Evolutionary conservation across 2,113 vertebrate genomes (phyloP), one percentile per base, ranked within the genome.

Genomic region (Phalacrocorax aristotelis): DNA sequence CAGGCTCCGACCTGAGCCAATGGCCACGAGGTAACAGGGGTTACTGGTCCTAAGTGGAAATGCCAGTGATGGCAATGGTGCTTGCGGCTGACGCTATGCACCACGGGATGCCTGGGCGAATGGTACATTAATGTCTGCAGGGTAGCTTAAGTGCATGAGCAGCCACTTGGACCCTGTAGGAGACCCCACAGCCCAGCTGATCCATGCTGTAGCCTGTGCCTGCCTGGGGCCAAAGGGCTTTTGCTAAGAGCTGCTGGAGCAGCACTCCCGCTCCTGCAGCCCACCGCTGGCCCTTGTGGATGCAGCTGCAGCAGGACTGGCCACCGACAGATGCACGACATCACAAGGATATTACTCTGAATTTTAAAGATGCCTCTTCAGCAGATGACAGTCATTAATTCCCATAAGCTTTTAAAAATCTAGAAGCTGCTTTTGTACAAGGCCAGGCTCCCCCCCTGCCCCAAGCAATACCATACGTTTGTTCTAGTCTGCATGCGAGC

Each of bases 1-100:
- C 64, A 29, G 40, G 23, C 16, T 82, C n/a, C 1, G 60, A 13
- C 48, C 62, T 26, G 44, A 84, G 26, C 61, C 0, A 0, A 13
- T 49, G 51, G 46, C 78, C 29, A 9, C 1, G 1, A 82, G n/a
- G 16, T 68, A 66, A 25, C 46, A 78, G 29, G 34, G 83, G 23
- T 21, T 57, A 30, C 51, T 40, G 15, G 40, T 70, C 49, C 2
- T 0, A 40, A 55, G n/a, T 2, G 29, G 23, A 55, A 93, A 65
- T 18, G 79, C 46, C 61, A 64, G 36, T 0, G 0, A 25, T 0
- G 1, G 10, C 2, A 1, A 17, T 0, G 0, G 30, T 61, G 70
- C 15, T 38, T 21, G 40, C 0, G 0, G n/a, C 42, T 62, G 71
- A 44, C 2, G 23, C 36, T 46, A 4, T 4, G 0, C 42, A 4